Conservation (phyloP, 2,888 invertebrate species). For the Pemphredon lugubris region DNA sequence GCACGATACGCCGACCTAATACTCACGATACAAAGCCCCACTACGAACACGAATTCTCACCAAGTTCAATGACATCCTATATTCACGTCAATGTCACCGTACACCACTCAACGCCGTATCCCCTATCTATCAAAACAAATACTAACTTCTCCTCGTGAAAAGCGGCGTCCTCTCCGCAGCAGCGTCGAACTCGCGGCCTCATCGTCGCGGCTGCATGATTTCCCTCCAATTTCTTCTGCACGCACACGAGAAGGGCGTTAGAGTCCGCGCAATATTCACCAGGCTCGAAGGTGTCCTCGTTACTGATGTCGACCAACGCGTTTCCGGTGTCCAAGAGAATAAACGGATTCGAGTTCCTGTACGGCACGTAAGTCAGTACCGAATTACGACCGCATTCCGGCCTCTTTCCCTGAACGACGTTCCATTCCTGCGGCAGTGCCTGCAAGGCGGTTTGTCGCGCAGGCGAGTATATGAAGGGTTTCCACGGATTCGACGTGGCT, state of each 20-base stretch:
- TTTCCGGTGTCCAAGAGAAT: constrained; percentile 87
- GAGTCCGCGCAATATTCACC: constrained; percentile 87
- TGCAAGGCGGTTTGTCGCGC: constrained; percentile 79
- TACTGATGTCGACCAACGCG: constrained; percentile 83
- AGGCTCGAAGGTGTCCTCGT: constrained; percentile 81
- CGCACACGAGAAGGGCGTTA: constrained; percentile 85
- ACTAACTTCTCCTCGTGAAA: constrained; percentile 84
- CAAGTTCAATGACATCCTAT: no score
- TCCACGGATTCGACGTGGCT: constrained; percentile 80
- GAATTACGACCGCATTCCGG: constrained; percentile 79
- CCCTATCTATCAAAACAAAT: no score
- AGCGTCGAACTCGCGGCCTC: constrained; percentile 83
- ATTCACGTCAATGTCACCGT: no score
- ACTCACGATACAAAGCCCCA: no score
- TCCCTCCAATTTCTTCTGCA: constrained; percentile 74
- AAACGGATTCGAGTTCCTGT: constrained; percentile 77
- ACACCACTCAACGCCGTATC: no score
- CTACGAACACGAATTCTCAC: no score
- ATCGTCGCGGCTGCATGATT: constrained; percentile 75
- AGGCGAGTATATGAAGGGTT: constrained; percentile 84
- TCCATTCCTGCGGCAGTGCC: constrained; percentile 83
- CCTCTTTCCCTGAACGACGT: constrained; percentile 72
- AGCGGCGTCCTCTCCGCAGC: constrained; percentile 86
- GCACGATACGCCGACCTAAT: no score
- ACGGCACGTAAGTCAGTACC: constrained; percentile 73